A percentile compares a stretch with the other conserved stretches of the same genome.
phyloP scores from a whole-genome alignment of 2,888 invertebrate genomes.

The Pristionchus arcanus region DNA sequence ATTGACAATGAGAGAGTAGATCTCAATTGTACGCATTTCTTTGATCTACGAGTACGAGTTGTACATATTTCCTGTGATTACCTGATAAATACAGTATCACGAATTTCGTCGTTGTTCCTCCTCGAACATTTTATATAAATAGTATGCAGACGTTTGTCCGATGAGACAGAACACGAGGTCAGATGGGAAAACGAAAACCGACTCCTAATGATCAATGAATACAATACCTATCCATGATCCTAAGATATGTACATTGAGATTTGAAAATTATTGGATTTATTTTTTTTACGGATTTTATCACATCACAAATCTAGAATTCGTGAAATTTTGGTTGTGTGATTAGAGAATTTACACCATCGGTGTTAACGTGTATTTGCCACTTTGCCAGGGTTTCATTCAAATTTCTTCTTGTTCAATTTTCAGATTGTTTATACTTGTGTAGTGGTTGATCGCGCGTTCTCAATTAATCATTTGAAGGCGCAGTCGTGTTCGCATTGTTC shows the following conservation, averaged over 20 bases:
- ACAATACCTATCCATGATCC: no score
- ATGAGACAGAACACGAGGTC: no score
- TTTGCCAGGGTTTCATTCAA: conserved; percentile 4
- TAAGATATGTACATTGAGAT: no score
- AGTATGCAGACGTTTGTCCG: no score
- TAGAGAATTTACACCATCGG: background rate
- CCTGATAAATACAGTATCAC: background rate
- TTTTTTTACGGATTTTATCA: no score
- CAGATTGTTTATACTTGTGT: background rate
- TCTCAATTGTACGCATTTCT: background rate
- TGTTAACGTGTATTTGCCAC: background rate
- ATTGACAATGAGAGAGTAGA: background rate
- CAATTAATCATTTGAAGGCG: background rate
- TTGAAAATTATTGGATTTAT: background rate
- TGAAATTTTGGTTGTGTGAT: background rate
- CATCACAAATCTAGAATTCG: background rate
- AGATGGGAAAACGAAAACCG: no score
- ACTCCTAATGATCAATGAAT: no score
- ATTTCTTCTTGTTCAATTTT: background rate
- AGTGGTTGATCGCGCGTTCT: background rate
- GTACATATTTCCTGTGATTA: background rate
- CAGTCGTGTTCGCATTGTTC: background rate
- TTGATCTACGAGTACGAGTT: background rate
- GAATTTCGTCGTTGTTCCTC: background rate
- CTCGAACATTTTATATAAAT: no score